These are phyloP conservation scores for Macrobrachium rosenbergii DNA, from an alignment of 1,140 invertebrate species.

Conservation along the genomic window DNA sequence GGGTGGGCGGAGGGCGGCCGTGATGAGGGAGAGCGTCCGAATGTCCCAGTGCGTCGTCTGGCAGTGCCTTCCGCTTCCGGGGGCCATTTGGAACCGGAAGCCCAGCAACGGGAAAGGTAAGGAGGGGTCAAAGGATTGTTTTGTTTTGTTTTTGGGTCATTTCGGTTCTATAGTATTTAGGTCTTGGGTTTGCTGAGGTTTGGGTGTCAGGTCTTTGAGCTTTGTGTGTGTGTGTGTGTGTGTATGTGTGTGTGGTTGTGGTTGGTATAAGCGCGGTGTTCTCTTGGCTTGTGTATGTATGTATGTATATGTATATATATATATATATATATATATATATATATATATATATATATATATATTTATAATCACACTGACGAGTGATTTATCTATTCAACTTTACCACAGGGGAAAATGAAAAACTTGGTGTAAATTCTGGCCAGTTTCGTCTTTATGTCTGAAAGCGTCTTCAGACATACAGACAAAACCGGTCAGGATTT, in stretches of 20 bases:
- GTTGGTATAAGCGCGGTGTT: too few relatives aligned
- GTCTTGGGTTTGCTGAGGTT: too few relatives aligned
- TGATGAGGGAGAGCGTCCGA: conserved; percentile 46
- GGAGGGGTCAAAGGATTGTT: not conserved
- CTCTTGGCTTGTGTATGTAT: not conserved
- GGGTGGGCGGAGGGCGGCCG: conserved; percentile 9
- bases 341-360: conserved; percentile 21
- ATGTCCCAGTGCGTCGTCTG: conserved; percentile 58
- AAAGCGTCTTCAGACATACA: too few relatives aligned
- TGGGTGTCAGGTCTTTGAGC: too few relatives aligned
- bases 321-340: conserved; percentile 25
- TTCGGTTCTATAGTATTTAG: too few relatives aligned
- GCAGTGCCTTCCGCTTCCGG: conserved; percentile 44
- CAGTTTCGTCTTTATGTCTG: too few relatives aligned
- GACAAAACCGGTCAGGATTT: too few relatives aligned
- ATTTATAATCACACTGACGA: too few relatives aligned
- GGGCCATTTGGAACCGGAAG: not conserved
- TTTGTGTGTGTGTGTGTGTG: not conserved
- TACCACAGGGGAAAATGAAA: too few relatives aligned
- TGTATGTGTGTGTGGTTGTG: not conserved
- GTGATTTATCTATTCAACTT: too few relatives aligned
- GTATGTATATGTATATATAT: conserved; percentile 4
- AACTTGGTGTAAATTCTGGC: too few relatives aligned
- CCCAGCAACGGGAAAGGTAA: not conserved
- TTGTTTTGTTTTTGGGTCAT: not conserved